These are phyloP conservation scores for Heterodera schachtii DNA, from an alignment of 1,140 invertebrate genomes.

Conservation along the genomic window DNA sequence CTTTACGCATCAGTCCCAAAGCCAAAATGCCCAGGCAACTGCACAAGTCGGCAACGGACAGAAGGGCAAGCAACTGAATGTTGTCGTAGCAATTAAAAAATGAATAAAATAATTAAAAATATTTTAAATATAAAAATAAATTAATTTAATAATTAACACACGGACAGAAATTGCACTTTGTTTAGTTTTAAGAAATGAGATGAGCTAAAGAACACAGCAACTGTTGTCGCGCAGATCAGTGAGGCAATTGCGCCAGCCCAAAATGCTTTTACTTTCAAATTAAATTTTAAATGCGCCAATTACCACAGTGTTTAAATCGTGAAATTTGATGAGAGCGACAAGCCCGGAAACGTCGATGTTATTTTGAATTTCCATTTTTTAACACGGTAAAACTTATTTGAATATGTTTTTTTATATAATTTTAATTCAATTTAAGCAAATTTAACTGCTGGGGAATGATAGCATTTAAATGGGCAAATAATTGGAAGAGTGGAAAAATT, in stretches of 20 bases:
- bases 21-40: constrained; percentile 39
- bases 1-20: constrained; percentile 40
- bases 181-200: constrained; percentile 34
- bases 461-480: neutral
- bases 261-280: neutral
- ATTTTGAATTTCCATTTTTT: neutral
- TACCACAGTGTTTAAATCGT: constrained; percentile 20
- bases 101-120: constrained; percentile 6
- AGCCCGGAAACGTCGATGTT: neutral
- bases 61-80: constrained; percentile 36
- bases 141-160: neutral
- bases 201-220: constrained; percentile 44
- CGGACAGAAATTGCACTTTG: neutral
- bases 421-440: neutral
- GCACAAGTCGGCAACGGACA: constrained; percentile 39
- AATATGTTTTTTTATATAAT: neutral
- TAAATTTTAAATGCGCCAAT: neutral
- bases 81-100: neutral
- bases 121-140: neutral
- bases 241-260: constrained; percentile 15
- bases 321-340: constrained; percentile 23
- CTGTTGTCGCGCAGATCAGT: constrained; percentile 23
- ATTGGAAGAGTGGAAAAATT: neutral
- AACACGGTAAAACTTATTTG: neutral
- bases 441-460: neutral